Conservation (phyloP, 2,113 vertebrate species). For the Hypomesus transpacificus region DNA sequence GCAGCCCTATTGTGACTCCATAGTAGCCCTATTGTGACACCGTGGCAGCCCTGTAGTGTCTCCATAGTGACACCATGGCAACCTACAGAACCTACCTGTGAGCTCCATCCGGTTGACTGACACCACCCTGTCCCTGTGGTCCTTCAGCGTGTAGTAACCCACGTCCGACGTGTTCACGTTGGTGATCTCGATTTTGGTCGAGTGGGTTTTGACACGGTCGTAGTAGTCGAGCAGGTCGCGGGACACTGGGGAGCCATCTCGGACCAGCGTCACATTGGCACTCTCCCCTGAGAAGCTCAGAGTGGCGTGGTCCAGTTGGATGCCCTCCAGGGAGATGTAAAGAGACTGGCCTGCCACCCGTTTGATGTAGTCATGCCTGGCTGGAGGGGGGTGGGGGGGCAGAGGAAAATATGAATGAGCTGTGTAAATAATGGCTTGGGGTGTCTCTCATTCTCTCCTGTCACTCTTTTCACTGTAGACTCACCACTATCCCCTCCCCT, state of each 20-base stretch:
- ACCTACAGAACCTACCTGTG: slow-evolving; percentile 40
- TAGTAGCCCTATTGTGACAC: too few relatives aligned
- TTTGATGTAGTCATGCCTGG: slow-evolving; percentile 17
- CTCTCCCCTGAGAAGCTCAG: slow-evolving; percentile 40
- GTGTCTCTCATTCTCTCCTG: background rate
- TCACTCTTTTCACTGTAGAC: background rate
- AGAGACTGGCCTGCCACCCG: slow-evolving; percentile 52
- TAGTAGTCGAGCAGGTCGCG: slow-evolving; percentile 34
- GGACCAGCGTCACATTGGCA: slow-evolving; percentile 50
- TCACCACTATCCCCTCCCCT: too few relatives aligned
- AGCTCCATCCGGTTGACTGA: slow-evolving; percentile 52
- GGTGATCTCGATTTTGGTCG: slow-evolving; percentile 37
- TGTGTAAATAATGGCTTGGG: too few relatives aligned
- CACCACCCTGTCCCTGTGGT: slow-evolving; percentile 34
- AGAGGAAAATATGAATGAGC: background rate
- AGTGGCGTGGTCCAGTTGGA: background rate
- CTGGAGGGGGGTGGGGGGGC: slow-evolving; percentile 28
- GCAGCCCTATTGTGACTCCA: too few relatives aligned
- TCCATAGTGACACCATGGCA: too few relatives aligned
- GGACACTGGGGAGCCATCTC: slow-evolving; percentile 30
- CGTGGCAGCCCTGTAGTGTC: background rate
- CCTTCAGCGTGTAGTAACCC: slow-evolving; percentile 52
- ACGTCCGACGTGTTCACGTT: slow-evolving; percentile 49
- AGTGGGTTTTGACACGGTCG: slow-evolving; percentile 36
- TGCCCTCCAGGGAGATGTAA: slow-evolving; percentile 44